These are phyloP conservation scores for Lasioglossum baleicum DNA, from an alignment of 1,140 invertebrate species.

Conservation along the genomic window DNA sequence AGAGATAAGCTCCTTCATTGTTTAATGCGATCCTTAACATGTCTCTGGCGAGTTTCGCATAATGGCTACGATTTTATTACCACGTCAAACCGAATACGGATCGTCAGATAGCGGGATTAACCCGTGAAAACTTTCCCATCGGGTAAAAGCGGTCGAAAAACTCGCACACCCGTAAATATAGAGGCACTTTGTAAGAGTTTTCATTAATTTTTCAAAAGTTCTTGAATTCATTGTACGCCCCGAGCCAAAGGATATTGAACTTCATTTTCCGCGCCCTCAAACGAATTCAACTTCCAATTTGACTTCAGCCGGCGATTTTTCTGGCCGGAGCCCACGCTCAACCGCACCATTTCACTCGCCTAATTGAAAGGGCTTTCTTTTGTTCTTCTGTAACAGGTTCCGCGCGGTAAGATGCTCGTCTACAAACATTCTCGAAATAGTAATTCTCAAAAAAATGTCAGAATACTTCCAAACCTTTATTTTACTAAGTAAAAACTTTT, in stretches of 20 bases:
- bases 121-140: not conserved
- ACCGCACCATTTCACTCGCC: not conserved
- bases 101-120: not conserved
- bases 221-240: not conserved
- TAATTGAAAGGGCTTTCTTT: not conserved
- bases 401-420: no score
- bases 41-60: no score
- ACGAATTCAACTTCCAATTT: not conserved
- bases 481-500: no score
- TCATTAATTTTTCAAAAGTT: constrained; percentile 7
- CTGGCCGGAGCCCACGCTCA: no score
- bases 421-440: no score
- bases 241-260: not conserved
- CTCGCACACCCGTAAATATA: not conserved
- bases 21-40: no score
- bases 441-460: no score
- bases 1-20: no score
- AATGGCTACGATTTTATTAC: no score
- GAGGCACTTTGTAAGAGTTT: not conserved
- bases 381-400: not conserved
- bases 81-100: not conserved
- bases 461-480: no score
- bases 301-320: not conserved
- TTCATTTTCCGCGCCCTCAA: not conserved
- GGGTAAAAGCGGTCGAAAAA: not conserved